Base-by-base conservation (phyloP, 35 echinoderm and acorn worm species). In the Strongylocentrotus purpuratus region DNA sequence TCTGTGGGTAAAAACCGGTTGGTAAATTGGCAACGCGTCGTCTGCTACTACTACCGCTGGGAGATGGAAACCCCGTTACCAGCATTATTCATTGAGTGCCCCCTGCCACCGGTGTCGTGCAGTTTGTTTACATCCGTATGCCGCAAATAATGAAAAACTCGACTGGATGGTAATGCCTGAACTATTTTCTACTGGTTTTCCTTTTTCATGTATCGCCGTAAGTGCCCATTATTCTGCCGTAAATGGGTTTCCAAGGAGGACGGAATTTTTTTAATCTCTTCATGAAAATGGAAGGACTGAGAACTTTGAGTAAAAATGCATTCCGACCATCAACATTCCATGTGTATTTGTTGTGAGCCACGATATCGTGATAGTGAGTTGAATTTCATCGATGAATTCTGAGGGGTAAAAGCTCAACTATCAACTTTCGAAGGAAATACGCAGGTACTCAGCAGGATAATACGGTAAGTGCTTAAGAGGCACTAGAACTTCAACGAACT, bases 81-180 rank as follows among this genome's bases (percentile, higher is more conserved):
- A 31, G 33, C 32, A 89, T 89, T 89, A 89, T 89, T 45, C 45
- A 89, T 45, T 45, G 87, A 89, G 32, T 41, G 15, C 45, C 33
- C 87, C 87, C 87, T 22, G 45, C 45, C 25, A 78, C 65, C 28
- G 65, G 65, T 78, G 33, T 89, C 87, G 32, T 89, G 87, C 45
- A 46, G 87, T 89, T 89, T 89, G 87, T 45, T 46, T 46, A 89
- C 33, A 33, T 45, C 32, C 18, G 31, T 89, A 46, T 89, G 87
- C 87, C 45, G 45, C 87, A 46, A 45, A 89, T 89, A 89, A 89
- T 89, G 87, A 89, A 89, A 13, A 89, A 89, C 87, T 41, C 45
- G 87, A 45, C 33, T 89, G 87, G 20, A 15, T 32, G 4, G 87
- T 89, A 89, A 45, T 33, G 87, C 45, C 87, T 78, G 65, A 22